Evolutionary conservation across 2,888 invertebrate genomes (phyloP), one percentile per base, ranked within the genome.

Genomic region (Metopia argyrocephala): DNA sequence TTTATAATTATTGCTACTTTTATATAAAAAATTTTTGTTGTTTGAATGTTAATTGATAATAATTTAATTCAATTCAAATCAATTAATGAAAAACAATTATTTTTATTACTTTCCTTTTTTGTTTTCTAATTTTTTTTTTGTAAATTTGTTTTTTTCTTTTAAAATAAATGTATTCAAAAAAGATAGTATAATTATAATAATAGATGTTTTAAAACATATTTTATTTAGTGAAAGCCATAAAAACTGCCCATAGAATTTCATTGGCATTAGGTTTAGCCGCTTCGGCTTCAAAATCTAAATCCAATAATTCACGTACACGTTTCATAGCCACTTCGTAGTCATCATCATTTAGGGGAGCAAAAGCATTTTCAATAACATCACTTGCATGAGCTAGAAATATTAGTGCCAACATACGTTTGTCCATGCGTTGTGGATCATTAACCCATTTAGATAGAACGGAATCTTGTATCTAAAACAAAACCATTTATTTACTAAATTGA

Each of bases 351-450:
- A 99, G 93, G 2, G 99, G 98, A 23, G 98, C 98, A 91, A 99
- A 99, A 69, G 99, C 99, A 91, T 99, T 99, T 92, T 99, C 99
- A 73, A 99, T 93, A 25, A 99, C 99, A 91, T 99, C 99, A 68
- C 98, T 98, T 7, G 98, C 97, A 90, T 99, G 98, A 27, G 99
- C 98, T 86, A 99, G 92, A 91, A 97, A 96, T 88, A 99, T 94
- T 81, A 99, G 93, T 57, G 98, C 96, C 87, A 99, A 91, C 89
- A 97, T 95, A 71, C 99, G 94, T 91, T 96, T 97, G 90, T 99
- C 98, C 94, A 99, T 99, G 86, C 98, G 95, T 86, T 98, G 98
- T 12, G 98, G 96, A 91, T 99, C 98, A 83, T 98, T 98, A 61
- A 97, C 97, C 94, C 99, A 99, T 89, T 97, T 97, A 76, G 95